These are phyloP conservation scores for Xiphophorus maculatus DNA, from an alignment of 2,113 vertebrate genomes.

Conservation along the genomic window DNA sequence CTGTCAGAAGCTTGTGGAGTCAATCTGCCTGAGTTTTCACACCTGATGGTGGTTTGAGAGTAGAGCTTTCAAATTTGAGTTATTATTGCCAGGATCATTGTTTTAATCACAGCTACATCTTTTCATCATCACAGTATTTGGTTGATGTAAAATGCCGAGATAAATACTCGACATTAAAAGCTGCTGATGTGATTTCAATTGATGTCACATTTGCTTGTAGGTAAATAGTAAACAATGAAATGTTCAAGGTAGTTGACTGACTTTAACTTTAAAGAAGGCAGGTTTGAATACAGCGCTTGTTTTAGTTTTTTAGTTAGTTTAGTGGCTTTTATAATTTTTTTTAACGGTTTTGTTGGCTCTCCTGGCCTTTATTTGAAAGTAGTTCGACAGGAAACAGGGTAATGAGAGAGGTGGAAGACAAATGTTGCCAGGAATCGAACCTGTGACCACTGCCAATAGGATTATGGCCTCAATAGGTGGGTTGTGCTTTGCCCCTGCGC, in stretches of 20 bases:
- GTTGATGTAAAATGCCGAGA: background rate
- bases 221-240: conserved; percentile 38
- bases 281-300: background rate
- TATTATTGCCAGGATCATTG: background rate
- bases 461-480: too few species aligned
- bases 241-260: conserved; percentile 35
- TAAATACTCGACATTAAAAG: background rate
- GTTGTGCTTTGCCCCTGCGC: too few species aligned
- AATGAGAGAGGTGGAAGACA: too few species aligned
- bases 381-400: too few species aligned
- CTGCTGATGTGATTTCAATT: background rate
- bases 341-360: too few species aligned
- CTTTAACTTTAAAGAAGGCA: conserved; percentile 8
- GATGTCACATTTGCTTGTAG: background rate
- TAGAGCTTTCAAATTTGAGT: conserved; percentile 13
- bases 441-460: too few species aligned
- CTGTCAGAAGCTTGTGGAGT: conserved; percentile 43
- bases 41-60: background rate
- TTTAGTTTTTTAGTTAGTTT: background rate
- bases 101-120: background rate
- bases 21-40: conserved; percentile 36
- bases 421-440: too few species aligned
- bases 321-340: too few species aligned
- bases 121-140: background rate
- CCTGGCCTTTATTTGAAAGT: too few species aligned